Base-by-base conservation (phyloP, 2,888 invertebrate species). In the Heliconius sara region DNA sequence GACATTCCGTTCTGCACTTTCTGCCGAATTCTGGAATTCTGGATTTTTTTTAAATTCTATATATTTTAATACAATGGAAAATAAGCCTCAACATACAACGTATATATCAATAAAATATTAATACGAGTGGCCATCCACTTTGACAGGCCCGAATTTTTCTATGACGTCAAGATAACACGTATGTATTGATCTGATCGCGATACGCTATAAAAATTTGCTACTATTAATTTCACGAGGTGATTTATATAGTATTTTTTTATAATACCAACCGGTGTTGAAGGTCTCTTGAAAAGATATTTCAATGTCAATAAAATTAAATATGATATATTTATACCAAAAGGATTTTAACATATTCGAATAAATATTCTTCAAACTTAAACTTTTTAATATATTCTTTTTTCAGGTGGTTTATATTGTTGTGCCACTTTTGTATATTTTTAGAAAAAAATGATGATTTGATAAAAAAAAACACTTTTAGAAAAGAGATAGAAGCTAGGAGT, bases 121-220 rank as follows among this genome's bases (percentile, higher is more conserved):
- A 47, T 25, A 22, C 43, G 39, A 47, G 63, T 70, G 70, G 60
- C 30, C 66, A 52, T 77, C 43, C 19, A 63, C 63, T 76, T 78
- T 52, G 77, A 63, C 63, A 79, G n/a, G 72, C 65, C 76, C 72
- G 72, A 79, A 79, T 68, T 72, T 82, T 78, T 79, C 79, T 67
- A 79, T 83, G 78, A 82, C 82, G 81, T 83, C 78, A 81, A 81
- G 80, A 81, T 81, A 80, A 80, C 22, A 60, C 47, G 30, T 60
- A n/a, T 77, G 67, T 82, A 82, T 82, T 76, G 82, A 80, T 79
- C 79, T 76, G 72, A 57, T 30, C 67, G 79, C 65, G 77, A 76
- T 79, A 82, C n/a, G 27, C n/a, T 77, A 79, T 76, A 76, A 79
- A 65, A 76, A 72, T 70, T 77, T 63, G 80, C 74, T 77, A 77